phyloP scores from a whole-genome alignment of 1,140 invertebrate genomes.

The Lysiphlebus fabarum region DNA sequence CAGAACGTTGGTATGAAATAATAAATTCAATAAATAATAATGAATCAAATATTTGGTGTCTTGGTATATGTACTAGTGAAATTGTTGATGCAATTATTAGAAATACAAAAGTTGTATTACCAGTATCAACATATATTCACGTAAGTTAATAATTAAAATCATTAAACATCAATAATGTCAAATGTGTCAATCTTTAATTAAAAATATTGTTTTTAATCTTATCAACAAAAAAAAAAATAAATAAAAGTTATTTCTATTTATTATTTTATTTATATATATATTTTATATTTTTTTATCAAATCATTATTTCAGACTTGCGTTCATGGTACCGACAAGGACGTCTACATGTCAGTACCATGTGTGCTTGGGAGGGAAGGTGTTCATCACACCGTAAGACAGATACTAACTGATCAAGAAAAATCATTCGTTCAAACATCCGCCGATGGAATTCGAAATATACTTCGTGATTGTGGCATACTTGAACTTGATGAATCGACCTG shows the following conservation, averaged over 20 bases:
- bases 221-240: too few species aligned
- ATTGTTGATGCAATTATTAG: conserved; percentile 58
- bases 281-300: conserved; percentile 8
- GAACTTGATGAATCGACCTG: conserved; percentile 14
- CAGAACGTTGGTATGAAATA: conserved; percentile 59
- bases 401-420: conserved; percentile 56
- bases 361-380: conserved; percentile 61
- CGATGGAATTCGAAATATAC: conserved; percentile 47
- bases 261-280: conserved; percentile 5
- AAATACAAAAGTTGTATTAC: conserved; percentile 57
- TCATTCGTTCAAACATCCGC: conserved; percentile 54
- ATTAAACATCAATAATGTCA: too few species aligned
- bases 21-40: conserved; percentile 59
- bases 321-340: conserved; percentile 61
- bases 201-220: too few species aligned
- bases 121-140: conserved; percentile 58
- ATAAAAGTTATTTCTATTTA: too few species aligned
- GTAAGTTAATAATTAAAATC: conserved; percentile 39
- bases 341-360: conserved; percentile 62
- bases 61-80: conserved; percentile 57
- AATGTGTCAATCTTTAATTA: too few species aligned
- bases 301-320: conserved; percentile 34
- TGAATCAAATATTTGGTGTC: conserved; percentile 56
- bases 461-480: conserved; percentile 42
- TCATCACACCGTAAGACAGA: conserved; percentile 57